Percentiles rank a stretch among this genome's conserved stretches.
These are phyloP conservation scores for Sminthurides bifidus DNA, from an alignment of 1,140 invertebrate species.

Conservation along the genomic window DNA sequence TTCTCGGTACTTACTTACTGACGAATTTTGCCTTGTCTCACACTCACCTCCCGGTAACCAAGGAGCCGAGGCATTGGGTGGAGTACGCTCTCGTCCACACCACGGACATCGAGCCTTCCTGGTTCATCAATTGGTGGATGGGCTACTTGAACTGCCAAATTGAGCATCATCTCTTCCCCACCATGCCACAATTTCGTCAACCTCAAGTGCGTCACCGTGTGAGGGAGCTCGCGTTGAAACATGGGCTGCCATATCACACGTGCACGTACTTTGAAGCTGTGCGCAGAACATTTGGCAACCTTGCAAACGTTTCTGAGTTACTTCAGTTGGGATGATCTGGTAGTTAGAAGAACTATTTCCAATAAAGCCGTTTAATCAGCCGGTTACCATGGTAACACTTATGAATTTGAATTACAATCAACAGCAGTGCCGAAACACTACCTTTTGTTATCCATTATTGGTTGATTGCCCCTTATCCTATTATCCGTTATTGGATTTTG, in stretches of 20 bases:
- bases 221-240: background rate
- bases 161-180: slow-evolving; percentile 9
- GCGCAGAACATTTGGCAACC: no score
- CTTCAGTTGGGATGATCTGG: no score
- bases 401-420: no score
- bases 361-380: no score
- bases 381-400: no score
- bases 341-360: no score
- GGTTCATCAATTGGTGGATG: slow-evolving; percentile 15
- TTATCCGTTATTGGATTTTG: no score
- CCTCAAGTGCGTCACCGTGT: background rate
- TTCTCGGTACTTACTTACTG: background rate
- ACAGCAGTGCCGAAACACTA: no score
- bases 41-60: slow-evolving; percentile 6
- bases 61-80: slow-evolving; percentile 12
- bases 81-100: slow-evolving; percentile 15
- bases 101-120: slow-evolving; percentile 2
- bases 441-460: no score
- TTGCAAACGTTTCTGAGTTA: no score
- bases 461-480: no score
- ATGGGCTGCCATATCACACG: slow-evolving; percentile 3
- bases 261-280: no score
- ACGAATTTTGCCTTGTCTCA: slow-evolving; percentile 12
- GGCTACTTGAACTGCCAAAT: slow-evolving; percentile 15
- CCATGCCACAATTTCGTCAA: background rate